phyloP scores from a whole-genome alignment of 1,140 invertebrate genomes.

The Drosophila melanica region DNA sequence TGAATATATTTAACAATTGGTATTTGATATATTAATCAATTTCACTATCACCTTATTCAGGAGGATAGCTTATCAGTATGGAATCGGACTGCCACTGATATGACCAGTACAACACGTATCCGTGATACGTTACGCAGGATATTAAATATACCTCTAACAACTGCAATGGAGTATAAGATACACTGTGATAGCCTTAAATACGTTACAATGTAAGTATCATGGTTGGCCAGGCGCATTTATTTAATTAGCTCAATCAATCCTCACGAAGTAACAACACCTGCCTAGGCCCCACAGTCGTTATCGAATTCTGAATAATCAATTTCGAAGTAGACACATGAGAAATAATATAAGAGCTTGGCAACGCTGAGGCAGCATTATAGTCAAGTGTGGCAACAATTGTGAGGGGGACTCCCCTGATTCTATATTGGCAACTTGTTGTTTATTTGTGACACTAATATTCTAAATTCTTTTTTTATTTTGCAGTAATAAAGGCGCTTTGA shows the following conservation, averaged over 20 bases:
- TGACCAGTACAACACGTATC: constrained; percentile 93
- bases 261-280: background rate
- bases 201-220: constrained; percentile 84
- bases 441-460: background rate
- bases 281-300: constrained; percentile 14
- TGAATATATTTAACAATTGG: background rate
- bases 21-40: constrained; percentile 2
- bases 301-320: background rate
- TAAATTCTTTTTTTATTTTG: constrained; percentile 43
- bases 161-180: constrained; percentile 98
- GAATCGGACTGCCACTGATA: constrained; percentile 97
- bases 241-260: too few relatives aligned
- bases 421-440: background rate
- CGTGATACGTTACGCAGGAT: constrained; percentile 97
- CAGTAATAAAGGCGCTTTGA: constrained; percentile 83
- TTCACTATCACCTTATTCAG: constrained; percentile 84
- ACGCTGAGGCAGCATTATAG: background rate
- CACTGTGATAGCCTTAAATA: constrained; percentile 93
- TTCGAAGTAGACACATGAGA: background rate
- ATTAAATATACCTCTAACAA: constrained; percentile 95
- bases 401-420: background rate
- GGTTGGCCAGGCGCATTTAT: background rate
- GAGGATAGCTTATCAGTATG: constrained; percentile 99
- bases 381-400: background rate
- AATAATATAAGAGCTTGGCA: constrained; percentile 3